Conservation (phyloP, 2,113 vertebrate genomes). For the Pelecanoides urinatrix region DNA sequence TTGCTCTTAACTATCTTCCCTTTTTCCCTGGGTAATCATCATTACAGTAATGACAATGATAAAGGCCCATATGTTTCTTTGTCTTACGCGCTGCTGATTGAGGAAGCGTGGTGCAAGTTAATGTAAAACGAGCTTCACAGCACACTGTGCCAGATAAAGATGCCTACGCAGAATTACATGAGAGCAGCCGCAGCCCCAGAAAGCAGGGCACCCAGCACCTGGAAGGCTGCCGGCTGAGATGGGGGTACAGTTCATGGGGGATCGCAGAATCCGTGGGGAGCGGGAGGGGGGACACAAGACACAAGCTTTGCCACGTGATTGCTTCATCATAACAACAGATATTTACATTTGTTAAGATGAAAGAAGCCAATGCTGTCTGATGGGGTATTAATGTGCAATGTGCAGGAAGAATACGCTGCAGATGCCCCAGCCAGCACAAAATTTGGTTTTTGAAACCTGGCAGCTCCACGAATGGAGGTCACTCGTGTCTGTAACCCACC, state of each 20-base stretch:
- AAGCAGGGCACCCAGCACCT: not conserved
- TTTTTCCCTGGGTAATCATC: constrained; percentile 39
- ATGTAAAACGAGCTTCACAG: not conserved
- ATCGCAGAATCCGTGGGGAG: not conserved
- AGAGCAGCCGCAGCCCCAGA: not conserved
- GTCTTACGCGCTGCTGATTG: not conserved
- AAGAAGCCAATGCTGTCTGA: not conserved
- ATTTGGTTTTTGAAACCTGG: not conserved
- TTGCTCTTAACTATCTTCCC: not conserved
- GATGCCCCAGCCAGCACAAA: not conserved
- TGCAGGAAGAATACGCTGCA: not conserved
- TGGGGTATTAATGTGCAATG: not conserved
- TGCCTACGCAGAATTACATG: not conserved
- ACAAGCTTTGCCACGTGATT: not conserved
- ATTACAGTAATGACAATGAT: constrained; percentile 4
- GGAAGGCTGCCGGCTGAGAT: not conserved
- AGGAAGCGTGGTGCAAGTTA: not conserved
- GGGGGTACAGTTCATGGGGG: rapidly evolving
- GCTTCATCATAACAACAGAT: not conserved
- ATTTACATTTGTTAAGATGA: not conserved
- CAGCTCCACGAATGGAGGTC: not conserved
- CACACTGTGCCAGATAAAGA: not conserved
- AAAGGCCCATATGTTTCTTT: constrained; percentile 44
- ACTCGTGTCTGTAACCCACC: not conserved
- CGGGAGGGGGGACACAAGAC: not conserved